These are phyloP conservation scores for Neomonachus schauinslandi DNA, from an alignment of 2,113 vertebrate genomes.

Conservation along the genomic window DNA sequence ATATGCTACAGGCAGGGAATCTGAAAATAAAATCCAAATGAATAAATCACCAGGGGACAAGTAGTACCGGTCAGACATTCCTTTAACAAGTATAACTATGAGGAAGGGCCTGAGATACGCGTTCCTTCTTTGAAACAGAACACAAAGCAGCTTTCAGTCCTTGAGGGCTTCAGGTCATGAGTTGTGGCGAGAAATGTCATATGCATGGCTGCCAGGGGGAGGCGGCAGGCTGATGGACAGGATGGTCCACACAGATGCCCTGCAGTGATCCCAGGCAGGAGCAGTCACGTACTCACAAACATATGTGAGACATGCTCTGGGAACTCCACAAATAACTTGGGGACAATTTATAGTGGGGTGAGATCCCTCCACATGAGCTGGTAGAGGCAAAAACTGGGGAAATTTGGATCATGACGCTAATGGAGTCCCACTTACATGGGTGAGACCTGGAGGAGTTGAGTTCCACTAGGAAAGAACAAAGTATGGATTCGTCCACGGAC, in stretches of 20 bases:
- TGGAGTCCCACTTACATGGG: not conserved
- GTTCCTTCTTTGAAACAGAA: not conserved
- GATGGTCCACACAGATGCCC: fast-evolving
- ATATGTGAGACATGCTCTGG: fast-evolving
- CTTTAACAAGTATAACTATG: not conserved
- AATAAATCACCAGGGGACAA: not conserved
- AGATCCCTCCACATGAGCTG: not conserved
- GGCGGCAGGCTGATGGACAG: not conserved
- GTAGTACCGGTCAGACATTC: not conserved
- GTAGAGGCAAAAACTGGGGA: not conserved
- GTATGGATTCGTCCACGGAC: not conserved
- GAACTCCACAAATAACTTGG: not conserved
- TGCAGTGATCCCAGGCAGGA: not conserved
- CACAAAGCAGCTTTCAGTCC: too few species aligned
- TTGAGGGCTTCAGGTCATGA: too few species aligned
- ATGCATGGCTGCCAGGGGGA: not conserved
- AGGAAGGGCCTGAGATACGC: not conserved
- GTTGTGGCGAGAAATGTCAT: not conserved
- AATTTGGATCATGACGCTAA: not conserved
- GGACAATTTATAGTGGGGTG: too few species aligned
- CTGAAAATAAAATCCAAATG: not conserved
- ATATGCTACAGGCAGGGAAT: not conserved
- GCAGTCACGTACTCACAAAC: not conserved
- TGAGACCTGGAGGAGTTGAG: not conserved
- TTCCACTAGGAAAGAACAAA: not conserved